phyloP scores from a whole-genome alignment of 2,888 invertebrate species.

The Scrobipalpa costella region DNA sequence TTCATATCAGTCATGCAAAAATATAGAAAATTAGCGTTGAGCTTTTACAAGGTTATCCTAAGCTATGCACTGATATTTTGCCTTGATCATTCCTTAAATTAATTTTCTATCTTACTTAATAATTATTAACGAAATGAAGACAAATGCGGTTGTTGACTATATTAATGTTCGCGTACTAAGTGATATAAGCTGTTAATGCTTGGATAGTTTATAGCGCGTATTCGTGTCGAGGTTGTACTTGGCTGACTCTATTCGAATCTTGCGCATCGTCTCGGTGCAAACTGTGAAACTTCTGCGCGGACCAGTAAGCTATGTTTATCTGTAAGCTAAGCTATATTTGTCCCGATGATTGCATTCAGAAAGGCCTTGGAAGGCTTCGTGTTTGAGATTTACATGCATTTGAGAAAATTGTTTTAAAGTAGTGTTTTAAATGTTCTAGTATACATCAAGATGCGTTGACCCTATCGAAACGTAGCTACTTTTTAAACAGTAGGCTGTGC shows the following conservation, averaged over 20 bases:
- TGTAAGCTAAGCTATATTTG: constrained; percentile 18
- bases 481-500: background rate
- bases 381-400: constrained; percentile 14
- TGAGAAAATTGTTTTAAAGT: background rate
- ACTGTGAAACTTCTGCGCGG: constrained; percentile 7
- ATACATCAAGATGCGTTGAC: background rate
- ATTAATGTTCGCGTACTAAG: constrained; percentile 13
- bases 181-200: constrained; percentile 38
- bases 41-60: background rate
- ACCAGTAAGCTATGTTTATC: constrained; percentile 1
- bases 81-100: background rate
- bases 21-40: background rate
- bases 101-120: constrained; percentile 4
- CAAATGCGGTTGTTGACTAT: constrained; percentile 23
- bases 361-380: constrained; percentile 11
- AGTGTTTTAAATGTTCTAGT: background rate
- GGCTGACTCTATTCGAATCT: constrained; percentile 27
- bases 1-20: too few relatives aligned
- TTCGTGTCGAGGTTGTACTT: constrained; percentile 72
- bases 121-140: constrained; percentile 18
- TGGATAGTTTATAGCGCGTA: constrained; percentile 68
- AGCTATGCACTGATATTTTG: background rate
- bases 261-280: constrained; percentile 11
- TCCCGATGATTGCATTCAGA: constrained; percentile 15
- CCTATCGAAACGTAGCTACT: background rate